Percentiles rank a stretch among this genome's conserved stretches.
phyloP scores from a whole-genome alignment of 2,797 vertebrate genomes.

The Toxotes lorentzi region DNA sequence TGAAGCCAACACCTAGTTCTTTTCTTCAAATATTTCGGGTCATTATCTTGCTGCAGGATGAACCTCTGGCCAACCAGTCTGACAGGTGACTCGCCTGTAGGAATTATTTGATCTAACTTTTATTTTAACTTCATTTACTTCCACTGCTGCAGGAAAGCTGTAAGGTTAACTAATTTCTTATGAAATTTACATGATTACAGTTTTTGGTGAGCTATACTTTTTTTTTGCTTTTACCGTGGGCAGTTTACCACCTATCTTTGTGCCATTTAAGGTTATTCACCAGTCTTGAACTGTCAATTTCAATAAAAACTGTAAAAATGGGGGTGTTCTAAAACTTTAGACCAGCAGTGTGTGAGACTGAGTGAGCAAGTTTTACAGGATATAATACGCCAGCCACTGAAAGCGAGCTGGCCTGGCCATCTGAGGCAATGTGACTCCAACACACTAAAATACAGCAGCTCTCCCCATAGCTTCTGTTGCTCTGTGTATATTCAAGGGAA shows the following conservation, averaged over 20 bases:
- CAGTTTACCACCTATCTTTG: neutral
- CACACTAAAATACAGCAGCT: conserved; percentile 77
- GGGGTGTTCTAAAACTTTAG: neutral
- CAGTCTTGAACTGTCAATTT: neutral
- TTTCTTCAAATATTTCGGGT: neutral
- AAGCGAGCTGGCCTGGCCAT: conserved; percentile 44
- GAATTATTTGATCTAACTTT: neutral
- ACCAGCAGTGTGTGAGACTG: conserved; percentile 3
- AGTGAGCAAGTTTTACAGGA: conserved; percentile 32
- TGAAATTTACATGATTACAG: neutral
- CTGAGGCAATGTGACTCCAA: conserved; percentile 47
- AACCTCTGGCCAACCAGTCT: neutral
- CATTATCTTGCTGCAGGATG: neutral
- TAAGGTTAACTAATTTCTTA: neutral
- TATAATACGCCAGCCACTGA: conserved; percentile 30
- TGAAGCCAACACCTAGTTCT: neutral
- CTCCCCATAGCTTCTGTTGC: conserved; percentile 79
- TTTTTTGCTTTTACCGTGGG: no score
- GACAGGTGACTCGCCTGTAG: neutral
- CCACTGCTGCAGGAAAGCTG: neutral
- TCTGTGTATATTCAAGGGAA: conserved; percentile 78
- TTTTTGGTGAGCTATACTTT: no score
- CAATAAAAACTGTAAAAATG: neutral
- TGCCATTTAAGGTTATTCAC: neutral
- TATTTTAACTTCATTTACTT: neutral